These are phyloP conservation scores for Ictalurus punctatus DNA, from an alignment of 2,113 vertebrate species.

Conservation along the genomic window DNA sequence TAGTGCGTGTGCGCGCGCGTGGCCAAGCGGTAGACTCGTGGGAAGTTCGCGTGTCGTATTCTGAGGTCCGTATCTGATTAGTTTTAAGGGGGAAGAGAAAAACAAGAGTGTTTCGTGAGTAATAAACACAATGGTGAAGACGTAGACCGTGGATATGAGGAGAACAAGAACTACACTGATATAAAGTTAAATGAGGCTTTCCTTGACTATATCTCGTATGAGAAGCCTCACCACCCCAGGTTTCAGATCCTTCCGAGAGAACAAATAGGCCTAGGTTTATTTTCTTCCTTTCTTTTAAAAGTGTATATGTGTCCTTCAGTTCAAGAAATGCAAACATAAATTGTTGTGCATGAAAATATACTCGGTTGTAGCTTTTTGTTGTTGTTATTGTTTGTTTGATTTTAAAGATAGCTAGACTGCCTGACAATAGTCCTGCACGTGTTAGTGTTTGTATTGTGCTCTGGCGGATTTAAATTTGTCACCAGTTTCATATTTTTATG, in stretches of 20 bases:
- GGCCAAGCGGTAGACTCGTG: neutral
- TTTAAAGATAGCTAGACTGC: neutral
- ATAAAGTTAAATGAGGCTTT: neutral
- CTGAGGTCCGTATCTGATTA: neutral
- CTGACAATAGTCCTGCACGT: neutral
- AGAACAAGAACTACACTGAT: neutral
- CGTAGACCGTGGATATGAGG: neutral
- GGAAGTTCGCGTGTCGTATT: neutral
- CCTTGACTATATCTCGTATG: too few relatives aligned
- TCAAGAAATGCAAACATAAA: neutral
- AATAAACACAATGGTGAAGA: neutral
- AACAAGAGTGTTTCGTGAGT: neutral
- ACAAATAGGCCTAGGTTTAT: neutral
- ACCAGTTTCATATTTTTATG: neutral
- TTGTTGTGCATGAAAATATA: neutral
- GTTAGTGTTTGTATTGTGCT: neutral
- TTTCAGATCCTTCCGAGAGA: neutral
- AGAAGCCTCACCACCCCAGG: neutral
- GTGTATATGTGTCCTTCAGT: neutral
- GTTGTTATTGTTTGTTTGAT: neutral
- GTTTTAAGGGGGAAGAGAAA: neutral
- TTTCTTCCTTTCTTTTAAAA: neutral
- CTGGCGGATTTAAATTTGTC: neutral
- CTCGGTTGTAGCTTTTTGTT: neutral
- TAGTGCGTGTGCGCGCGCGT: neutral